phyloP scores from a whole-genome alignment of 2,113 vertebrate genomes.

The Antidorcas marsupialis region DNA sequence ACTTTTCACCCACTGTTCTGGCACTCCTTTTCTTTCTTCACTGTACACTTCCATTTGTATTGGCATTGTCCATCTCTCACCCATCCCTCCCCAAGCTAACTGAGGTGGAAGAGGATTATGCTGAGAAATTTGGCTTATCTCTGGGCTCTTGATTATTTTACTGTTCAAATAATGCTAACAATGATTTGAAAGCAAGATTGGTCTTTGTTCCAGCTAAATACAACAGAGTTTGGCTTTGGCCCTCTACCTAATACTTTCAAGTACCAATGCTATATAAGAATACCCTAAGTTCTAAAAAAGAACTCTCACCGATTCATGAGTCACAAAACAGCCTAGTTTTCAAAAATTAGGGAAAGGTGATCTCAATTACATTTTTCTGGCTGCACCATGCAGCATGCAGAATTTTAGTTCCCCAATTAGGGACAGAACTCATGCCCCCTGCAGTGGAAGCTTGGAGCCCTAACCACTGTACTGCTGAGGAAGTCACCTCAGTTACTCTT shows the following conservation, averaged over 20 bases:
- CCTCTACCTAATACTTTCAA: slow-evolving; percentile 40
- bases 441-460: background rate
- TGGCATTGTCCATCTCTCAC: slow-evolving; percentile 18
- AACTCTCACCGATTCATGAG: background rate
- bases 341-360: slow-evolving; percentile 4
- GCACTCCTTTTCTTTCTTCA: slow-evolving; percentile 35
- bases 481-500: background rate
- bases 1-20: slow-evolving; percentile 57
- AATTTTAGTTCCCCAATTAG: background rate
- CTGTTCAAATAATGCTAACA: slow-evolving; percentile 39
- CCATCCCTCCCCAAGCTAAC: background rate
- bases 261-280: slow-evolving; percentile 26
- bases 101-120: background rate
- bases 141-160: slow-evolving; percentile 29
- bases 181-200: slow-evolving; percentile 42
- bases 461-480: background rate
- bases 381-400: background rate
- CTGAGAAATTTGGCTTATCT: slow-evolving; percentile 45
- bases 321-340: slow-evolving; percentile 37
- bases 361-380: background rate
- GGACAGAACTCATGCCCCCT: background rate
- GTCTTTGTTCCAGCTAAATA: slow-evolving; percentile 38
- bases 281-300: background rate
- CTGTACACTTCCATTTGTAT: slow-evolving; percentile 1
- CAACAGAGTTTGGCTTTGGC: slow-evolving; percentile 38